phyloP scores from a whole-genome alignment of 2,113 vertebrate species.

The Triplophysa rosa region DNA sequence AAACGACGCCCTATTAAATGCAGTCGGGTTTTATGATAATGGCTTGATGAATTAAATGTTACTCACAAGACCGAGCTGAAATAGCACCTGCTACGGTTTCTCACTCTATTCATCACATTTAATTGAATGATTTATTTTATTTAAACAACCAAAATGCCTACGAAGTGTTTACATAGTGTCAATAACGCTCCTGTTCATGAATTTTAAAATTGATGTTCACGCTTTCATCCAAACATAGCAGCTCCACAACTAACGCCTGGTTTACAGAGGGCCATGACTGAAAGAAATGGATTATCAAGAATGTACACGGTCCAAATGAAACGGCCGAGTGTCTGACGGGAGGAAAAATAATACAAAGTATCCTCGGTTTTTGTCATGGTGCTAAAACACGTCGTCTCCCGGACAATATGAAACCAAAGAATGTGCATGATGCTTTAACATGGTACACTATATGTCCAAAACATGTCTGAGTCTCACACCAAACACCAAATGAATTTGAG shows the following conservation, averaged over 20 bases:
- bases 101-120: not conserved
- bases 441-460: not conserved
- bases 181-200: not conserved
- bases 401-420: constrained; percentile 39
- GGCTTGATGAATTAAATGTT: constrained; percentile 4
- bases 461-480: not conserved
- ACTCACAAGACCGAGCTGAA: constrained; percentile 3
- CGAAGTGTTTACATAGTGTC: not conserved
- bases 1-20: constrained; percentile 40
- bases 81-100: not conserved
- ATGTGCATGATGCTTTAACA: constrained; percentile 21
- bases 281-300: constrained; percentile 45
- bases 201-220: not conserved
- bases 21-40: constrained; percentile 17
- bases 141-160: not conserved
- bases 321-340: constrained; percentile 24
- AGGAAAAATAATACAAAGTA: constrained; percentile 45
- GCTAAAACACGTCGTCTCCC: not conserved
- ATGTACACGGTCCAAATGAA: constrained; percentile 40
- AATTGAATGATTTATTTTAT: not conserved
- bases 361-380: constrained; percentile 21
- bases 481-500: not conserved
- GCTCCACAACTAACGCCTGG: not conserved
- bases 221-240: not conserved
- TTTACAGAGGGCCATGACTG: constrained; percentile 30